A percentile compares a stretch with the other conserved stretches of the same genome.
Conservation (phyloP, 2,797 vertebrate species). For the Leptoclinus maculatus region DNA sequence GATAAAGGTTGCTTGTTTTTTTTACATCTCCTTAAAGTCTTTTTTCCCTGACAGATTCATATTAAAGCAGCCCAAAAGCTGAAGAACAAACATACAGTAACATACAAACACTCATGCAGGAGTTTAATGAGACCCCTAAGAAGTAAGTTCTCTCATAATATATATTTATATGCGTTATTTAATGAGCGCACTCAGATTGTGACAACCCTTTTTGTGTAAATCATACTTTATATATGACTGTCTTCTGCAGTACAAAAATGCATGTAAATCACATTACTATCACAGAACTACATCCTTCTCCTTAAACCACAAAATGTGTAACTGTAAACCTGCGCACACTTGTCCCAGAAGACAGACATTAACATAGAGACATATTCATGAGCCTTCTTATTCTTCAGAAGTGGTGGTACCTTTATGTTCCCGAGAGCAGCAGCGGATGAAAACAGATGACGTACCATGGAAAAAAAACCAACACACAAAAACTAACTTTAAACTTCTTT, state of each 20-base stretch:
- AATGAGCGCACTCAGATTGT: not conserved
- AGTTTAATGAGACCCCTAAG: constrained; percentile 6
- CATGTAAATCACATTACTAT: constrained; percentile 30
- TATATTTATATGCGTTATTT: constrained; percentile 26
- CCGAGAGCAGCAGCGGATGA: not conserved
- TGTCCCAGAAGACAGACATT: constrained; percentile 20
- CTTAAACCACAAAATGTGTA: constrained; percentile 13
- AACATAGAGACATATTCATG: constrained; percentile 11
- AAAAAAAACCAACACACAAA: not conserved
- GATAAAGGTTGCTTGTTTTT: constrained; percentile 73
- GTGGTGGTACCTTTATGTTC: constrained; percentile 14
- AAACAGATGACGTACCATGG: constrained; percentile 1
- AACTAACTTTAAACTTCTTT: not conserved
- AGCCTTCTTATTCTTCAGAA: constrained; percentile 21
- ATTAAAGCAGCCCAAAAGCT: constrained; percentile 51
- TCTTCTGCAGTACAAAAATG: constrained; percentile 20
- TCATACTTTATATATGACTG: not conserved
- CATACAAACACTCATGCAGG: not conserved
- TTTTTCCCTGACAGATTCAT: constrained; percentile 27
- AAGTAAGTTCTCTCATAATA: not conserved
- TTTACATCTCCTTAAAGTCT: constrained; percentile 36
- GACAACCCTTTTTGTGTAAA: not conserved
- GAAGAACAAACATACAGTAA: not conserved
- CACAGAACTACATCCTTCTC: constrained; percentile 13
- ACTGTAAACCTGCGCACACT: not conserved